Percentiles rank a stretch among this genome's conserved stretches.
phyloP scores from a whole-genome alignment of 1,140 invertebrate species.

The Armadillidium nasatum region DNA sequence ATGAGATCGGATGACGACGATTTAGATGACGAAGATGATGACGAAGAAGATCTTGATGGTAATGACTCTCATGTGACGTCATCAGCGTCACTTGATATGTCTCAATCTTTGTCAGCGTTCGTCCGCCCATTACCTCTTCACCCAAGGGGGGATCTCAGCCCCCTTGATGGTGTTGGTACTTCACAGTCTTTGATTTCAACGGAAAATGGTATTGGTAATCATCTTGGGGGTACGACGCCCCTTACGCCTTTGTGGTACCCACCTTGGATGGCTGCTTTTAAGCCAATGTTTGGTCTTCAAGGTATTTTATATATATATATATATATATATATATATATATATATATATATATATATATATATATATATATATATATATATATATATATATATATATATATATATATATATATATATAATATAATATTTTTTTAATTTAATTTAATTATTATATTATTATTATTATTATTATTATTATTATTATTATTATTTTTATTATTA shows the following conservation, averaged over 20 bases:
- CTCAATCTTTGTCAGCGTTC: constrained; percentile 32
- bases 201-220: constrained; percentile 9
- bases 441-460: no score
- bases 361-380: no score
- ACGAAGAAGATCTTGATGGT: constrained; percentile 23
- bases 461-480: no score
- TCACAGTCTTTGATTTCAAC: not conserved
- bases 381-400: no score
- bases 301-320: constrained; percentile 17
- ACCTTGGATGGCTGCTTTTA: constrained; percentile 43
- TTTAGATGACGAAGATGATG: constrained; percentile 35
- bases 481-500: no score
- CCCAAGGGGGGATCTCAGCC: constrained; percentile 4
- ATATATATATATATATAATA: no score
- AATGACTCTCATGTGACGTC: constrained; percentile 19
- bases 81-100: not conserved
- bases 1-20: constrained; percentile 25
- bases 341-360: no score
- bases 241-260: constrained; percentile 42
- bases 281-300: constrained; percentile 42
- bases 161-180: not conserved
- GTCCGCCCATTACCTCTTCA: constrained; percentile 37
- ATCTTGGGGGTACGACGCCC: constrained; percentile 24
- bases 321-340: no score
- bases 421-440: no score